These are phyloP conservation scores for Coleophora flavipennella DNA, from an alignment of 2,888 invertebrate species.

Conservation along the genomic window DNA sequence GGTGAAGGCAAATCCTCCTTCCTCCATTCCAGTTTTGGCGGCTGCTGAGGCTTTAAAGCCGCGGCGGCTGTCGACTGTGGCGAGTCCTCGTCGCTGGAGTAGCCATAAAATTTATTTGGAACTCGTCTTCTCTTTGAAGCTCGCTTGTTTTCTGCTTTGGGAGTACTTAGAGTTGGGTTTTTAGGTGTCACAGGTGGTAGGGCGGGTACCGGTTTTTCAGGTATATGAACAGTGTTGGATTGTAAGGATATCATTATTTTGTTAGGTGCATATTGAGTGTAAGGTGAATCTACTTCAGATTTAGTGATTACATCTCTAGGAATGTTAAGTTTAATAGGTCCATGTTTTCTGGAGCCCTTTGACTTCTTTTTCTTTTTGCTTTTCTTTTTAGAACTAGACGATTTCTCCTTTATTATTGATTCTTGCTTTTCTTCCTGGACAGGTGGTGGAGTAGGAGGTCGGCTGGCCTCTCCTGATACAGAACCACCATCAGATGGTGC, in stretches of 20 bases:
- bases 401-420: constrained; percentile 31
- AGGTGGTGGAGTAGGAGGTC: constrained; percentile 73
- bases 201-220: constrained; percentile 37
- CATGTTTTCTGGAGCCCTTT: constrained; percentile 56
- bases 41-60: constrained; percentile 70
- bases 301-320: constrained; percentile 62
- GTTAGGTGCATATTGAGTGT: constrained; percentile 39
- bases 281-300: constrained; percentile 31
- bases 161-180: constrained; percentile 21
- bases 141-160: constrained; percentile 74
- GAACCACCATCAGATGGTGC: constrained; percentile 75
- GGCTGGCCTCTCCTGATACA: constrained; percentile 73
- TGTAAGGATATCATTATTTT: constrained; percentile 67
- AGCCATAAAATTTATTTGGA: constrained; percentile 90
- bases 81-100: constrained; percentile 87
- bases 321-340: constrained; percentile 74
- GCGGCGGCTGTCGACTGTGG: constrained; percentile 58
- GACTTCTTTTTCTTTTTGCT: constrained; percentile 77
- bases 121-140: constrained; percentile 85
- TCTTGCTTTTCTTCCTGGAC: constrained; percentile 30
- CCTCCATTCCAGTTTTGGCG: constrained; percentile 80
- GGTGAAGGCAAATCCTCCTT: constrained; percentile 80
- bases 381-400: constrained; percentile 75
- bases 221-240: constrained; percentile 64
- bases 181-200: constrained; percentile 2